A percentile compares a stretch with the other conserved stretches of the same genome.
Conservation (phyloP, 2,888 invertebrate genomes). For the Strigamia crassipes region DNA sequence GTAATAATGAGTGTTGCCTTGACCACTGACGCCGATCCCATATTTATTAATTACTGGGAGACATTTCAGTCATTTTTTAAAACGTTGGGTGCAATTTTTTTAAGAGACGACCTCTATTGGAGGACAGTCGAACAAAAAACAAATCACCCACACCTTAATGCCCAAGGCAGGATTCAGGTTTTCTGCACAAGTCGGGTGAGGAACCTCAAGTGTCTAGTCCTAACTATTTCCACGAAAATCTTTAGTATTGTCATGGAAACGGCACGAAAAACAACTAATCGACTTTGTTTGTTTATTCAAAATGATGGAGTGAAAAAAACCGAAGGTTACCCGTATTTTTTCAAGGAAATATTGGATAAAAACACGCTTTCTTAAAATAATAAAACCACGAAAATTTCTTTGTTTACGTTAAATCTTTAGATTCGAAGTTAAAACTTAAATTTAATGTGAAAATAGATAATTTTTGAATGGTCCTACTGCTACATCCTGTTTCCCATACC, state of each 20-base stretch:
- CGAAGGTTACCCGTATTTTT: too few species aligned
- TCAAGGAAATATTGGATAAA: too few species aligned
- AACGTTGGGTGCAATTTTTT: not conserved
- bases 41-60: constrained; percentile 5
- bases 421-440: too few species aligned
- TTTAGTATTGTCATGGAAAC: not conserved
- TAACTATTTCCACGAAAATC: not conserved
- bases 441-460: too few species aligned
- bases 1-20: constrained; percentile 2
- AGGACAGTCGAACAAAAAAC: constrained; percentile 32
- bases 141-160: constrained; percentile 32
- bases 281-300: too few species aligned
- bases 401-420: not conserved
- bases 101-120: constrained; percentile 10
- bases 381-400: not conserved
- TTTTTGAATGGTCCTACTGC: too few species aligned
- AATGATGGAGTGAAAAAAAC: too few species aligned
- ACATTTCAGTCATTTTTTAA: not conserved
- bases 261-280: too few species aligned
- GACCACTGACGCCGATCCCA: constrained; percentile 8
- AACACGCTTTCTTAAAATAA: too few species aligned
- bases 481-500: not conserved
- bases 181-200: not conserved
- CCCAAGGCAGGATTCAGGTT: constrained; percentile 22
- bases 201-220: constrained; percentile 1